Evolutionary conservation across 2,888 invertebrate species (phyloP), one percentile per base, ranked within the genome.

Genomic region (Cheilosia vulpina): DNA sequence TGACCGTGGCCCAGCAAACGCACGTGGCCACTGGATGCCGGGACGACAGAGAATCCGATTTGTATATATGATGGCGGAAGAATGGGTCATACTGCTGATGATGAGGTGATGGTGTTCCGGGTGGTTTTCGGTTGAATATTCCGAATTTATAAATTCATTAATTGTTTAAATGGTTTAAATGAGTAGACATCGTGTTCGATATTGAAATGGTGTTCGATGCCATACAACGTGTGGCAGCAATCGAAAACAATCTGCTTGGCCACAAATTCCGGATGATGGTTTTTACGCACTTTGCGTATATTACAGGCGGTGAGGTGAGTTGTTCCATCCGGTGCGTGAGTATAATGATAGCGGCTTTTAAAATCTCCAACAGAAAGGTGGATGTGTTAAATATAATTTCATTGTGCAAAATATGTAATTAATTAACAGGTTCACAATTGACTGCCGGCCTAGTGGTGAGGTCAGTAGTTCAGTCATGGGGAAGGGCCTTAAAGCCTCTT

Each of bases 211-310:
- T 72, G 58, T 65, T 65, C 77, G 45, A 52, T 79, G 72, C 78
- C 73, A 73, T 73, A 68, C 68, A 27, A 27, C 31, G 31, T 31
- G 79, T 41, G 15, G 19, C 57, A 19, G 75, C 69, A 75, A 80
- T 71, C 75, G 80, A 80, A 80, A 80, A 84, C 84, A 84, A 80
- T 80, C 80, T 75, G 84, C 80, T 75, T 69, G 58, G 80, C 84
- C 84, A 57, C 84, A 84, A 80, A 84, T 84, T 75, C 84, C 84
- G 83, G 83, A 83, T 83, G 79, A 83, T 53, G 83, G 83, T 83
- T 83, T 83, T 83, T 83, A 83, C 83, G 80, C 84, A 84, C 80
- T 84, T 80, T 80, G 73, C 82, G 71, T 17, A 66, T 31, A 63
- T 66, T 65, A 53, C 58, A 5, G 41, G 13, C 17, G 27, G 41